A percentile compares a stretch with the other conserved stretches of the same genome.
Evolutionary conservation across 2,113 vertebrate species (phyloP).

Genomic region (Nipponia nippon): DNA sequence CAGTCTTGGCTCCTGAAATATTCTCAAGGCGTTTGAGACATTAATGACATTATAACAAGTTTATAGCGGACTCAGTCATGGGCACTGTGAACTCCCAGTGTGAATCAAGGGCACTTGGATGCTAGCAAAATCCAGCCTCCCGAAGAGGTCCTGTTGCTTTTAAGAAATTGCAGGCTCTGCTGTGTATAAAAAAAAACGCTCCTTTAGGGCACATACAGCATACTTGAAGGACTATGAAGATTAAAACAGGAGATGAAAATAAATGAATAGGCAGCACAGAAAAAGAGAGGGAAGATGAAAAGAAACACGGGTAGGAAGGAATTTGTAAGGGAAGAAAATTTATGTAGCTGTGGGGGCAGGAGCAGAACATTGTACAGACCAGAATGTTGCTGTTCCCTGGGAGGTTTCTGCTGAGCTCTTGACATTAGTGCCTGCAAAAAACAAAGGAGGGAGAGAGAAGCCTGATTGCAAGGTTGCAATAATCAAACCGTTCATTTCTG

Average conservation of each 20-base stretch:
- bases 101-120: background rate
- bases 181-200: background rate
- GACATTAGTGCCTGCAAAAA: background rate
- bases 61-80: background rate
- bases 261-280: slow-evolving; percentile 17
- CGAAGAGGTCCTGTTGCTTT: background rate
- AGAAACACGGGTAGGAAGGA: background rate
- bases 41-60: background rate
- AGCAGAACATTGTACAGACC: background rate
- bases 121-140: background rate
- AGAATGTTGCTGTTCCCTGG: background rate
- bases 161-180: background rate
- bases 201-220: background rate
- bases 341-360: background rate
- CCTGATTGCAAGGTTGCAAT: slow-evolving; percentile 1
- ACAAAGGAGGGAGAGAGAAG: background rate
- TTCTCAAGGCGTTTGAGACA: background rate
- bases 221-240: slow-evolving; percentile 27
- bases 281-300: slow-evolving; percentile 10
- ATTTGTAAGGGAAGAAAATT: background rate
- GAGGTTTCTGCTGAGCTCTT: background rate
- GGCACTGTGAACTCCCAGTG: background rate
- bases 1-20: background rate
- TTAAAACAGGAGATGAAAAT: slow-evolving; percentile 15
- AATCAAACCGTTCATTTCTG: slow-evolving; percentile 18